phyloP scores from a whole-genome alignment of 2,113 vertebrate species.

The Charadrius vociferus region DNA sequence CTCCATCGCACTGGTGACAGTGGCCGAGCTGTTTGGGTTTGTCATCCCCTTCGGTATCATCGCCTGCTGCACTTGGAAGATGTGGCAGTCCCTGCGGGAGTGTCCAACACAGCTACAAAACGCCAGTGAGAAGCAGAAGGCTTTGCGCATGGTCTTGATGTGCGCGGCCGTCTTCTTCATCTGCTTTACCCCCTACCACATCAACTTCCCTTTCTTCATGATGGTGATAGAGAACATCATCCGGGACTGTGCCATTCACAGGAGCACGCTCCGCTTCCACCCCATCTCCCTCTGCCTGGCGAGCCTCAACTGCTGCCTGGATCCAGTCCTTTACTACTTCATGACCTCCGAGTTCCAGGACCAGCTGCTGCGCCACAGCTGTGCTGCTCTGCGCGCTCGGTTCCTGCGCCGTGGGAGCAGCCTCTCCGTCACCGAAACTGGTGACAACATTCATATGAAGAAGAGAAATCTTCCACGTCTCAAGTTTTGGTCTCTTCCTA shows the following conservation, averaged over 20 bases:
- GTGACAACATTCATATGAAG: neutral
- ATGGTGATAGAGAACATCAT: slow-evolving; percentile 80
- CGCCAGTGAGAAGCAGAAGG: slow-evolving; percentile 74
- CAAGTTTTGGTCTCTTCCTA: slow-evolving; percentile 28
- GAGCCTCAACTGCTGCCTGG: slow-evolving; percentile 89
- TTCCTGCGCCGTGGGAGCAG: slow-evolving; percentile 60
- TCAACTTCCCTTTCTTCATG: slow-evolving; percentile 89
- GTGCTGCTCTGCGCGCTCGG: slow-evolving; percentile 18
- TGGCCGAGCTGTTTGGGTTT: slow-evolving; percentile 86
- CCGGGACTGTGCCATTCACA: slow-evolving; percentile 65
- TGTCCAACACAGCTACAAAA: neutral
- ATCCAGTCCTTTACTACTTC: slow-evolving; percentile 93
- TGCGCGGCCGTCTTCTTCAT: slow-evolving; percentile 84
- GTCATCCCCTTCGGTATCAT: slow-evolving; percentile 81
- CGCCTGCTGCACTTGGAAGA: slow-evolving; percentile 81
- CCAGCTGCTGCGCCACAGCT: slow-evolving; percentile 70
- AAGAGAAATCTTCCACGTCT: neutral
- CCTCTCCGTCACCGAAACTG: neutral
- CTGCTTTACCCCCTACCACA: slow-evolving; percentile 90
- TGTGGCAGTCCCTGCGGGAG: slow-evolving; percentile 74
- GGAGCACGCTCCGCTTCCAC: slow-evolving; percentile 78
- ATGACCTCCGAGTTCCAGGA: slow-evolving; percentile 86
- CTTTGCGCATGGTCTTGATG: slow-evolving; percentile 84
- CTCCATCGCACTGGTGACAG: slow-evolving; percentile 72
- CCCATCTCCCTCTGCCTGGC: slow-evolving; percentile 86